Evolutionary conservation across 1,140 invertebrate genomes (phyloP).

Genomic region (Mycetomoellerius zeteki): DNA sequence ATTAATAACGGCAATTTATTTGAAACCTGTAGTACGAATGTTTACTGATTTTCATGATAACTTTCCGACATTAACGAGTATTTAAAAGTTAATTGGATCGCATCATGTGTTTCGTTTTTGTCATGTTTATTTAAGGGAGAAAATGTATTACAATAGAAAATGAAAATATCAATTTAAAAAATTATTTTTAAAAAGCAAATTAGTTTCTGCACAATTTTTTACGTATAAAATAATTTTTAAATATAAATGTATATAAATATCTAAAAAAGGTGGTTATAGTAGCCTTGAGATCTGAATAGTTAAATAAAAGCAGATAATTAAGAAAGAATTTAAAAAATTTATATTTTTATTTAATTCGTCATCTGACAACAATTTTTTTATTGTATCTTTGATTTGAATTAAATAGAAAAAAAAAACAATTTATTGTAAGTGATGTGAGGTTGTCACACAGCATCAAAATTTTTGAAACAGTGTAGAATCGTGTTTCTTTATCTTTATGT

Average conservation of each 20-base stretch:
- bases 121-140: neutral
- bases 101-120: neutral
- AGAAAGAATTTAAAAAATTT: neutral
- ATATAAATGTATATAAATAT: neutral
- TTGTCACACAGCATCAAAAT: neutral
- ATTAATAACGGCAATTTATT: slow-evolving; percentile 58
- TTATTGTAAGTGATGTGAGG: neutral
- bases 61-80: slow-evolving; percentile 22
- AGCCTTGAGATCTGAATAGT: neutral
- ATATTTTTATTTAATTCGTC: neutral
- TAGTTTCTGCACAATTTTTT: neutral
- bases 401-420: neutral
- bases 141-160: neutral
- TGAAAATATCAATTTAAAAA: neutral
- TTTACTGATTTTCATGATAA: slow-evolving; percentile 36
- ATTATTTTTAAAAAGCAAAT: neutral
- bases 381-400: neutral
- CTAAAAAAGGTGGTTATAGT: neutral
- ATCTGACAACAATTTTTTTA: neutral
- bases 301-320: neutral
- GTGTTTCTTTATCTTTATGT: neutral
- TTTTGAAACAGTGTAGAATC: neutral
- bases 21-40: slow-evolving; percentile 20
- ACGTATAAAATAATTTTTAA: neutral
- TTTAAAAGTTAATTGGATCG: slow-evolving; percentile 24